Conservation (phyloP, 1,140 invertebrate genomes). For the Brachionus calyciflorus region DNA sequence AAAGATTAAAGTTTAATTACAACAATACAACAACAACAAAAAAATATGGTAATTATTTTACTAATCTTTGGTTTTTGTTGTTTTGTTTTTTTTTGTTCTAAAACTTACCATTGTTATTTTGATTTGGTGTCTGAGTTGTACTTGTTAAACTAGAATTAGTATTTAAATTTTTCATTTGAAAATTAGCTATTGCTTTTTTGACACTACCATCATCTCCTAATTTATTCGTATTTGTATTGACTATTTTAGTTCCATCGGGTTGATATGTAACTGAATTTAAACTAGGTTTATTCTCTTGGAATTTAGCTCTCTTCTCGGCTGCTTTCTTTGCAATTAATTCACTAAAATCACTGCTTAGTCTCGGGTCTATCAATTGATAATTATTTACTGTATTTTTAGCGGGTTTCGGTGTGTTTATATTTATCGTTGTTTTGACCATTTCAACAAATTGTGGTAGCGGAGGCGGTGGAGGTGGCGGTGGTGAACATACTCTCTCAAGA, state of each 20-base stretch:
- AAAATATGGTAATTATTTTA: too few relatives aligned
- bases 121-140: background rate
- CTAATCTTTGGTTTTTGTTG: too few relatives aligned
- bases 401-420: background rate
- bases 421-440: background rate
- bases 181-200: background rate
- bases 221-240: background rate
- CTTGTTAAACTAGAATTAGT: background rate
- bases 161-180: too few relatives aligned
- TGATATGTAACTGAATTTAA: conserved; percentile 24
- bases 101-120: conserved; percentile 12
- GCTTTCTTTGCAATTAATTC: conserved; percentile 43
- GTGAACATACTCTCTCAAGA: background rate
- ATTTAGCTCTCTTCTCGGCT: conserved; percentile 45
- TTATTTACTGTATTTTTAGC: background rate
- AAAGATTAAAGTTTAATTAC: too few relatives aligned
- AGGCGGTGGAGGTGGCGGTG: conserved; percentile 1
- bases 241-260: conserved; percentile 21
- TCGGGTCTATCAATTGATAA: conserved; percentile 27
- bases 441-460: background rate
- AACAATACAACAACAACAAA: too few relatives aligned
- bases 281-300: conserved; percentile 34
- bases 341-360: conserved; percentile 18
- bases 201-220: background rate
- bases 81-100: too few relatives aligned